A percentile compares a stretch with the other conserved stretches of the same genome.
These are phyloP conservation scores for Porites cylindrica DNA, from an alignment of 92 coral and sea anemone species.

Conservation along the genomic window DNA sequence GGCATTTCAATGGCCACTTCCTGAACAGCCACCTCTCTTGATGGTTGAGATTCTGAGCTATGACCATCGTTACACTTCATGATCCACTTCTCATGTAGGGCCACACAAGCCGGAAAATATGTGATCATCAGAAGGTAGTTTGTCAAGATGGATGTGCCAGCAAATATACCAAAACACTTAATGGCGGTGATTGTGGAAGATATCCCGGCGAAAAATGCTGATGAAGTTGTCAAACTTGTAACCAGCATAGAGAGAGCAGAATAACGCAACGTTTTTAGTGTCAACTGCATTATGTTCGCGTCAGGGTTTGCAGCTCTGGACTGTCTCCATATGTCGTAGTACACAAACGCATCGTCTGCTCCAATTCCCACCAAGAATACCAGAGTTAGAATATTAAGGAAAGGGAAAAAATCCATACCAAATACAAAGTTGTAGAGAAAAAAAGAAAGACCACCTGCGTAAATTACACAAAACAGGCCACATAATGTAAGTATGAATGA, in stretches of 20 bases:
- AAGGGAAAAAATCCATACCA: constrained; percentile 87
- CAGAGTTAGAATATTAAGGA: constrained; percentile 83
- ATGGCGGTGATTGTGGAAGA: constrained; percentile 89
- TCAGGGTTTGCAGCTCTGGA: constrained; percentile 73
- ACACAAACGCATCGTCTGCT: constrained; percentile 97
- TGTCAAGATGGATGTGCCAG: constrained; percentile 87
- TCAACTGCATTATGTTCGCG: constrained; percentile 72
- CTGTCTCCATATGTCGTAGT: constrained; percentile 95
- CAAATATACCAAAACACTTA: constrained; percentile 90
- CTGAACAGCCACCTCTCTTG: background rate
- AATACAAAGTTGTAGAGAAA: constrained; percentile 88
- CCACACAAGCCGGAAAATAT: constrained; percentile 89
- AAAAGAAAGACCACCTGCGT: constrained; percentile 83
- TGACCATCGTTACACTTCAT: constrained; percentile 61
- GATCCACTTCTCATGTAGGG: constrained; percentile 85
- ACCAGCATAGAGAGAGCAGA: constrained; percentile 97
- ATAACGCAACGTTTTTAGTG: constrained; percentile 83
- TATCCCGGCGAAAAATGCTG: constrained; percentile 93
- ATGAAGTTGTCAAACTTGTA: constrained; percentile 96
- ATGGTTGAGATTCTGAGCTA: background rate
- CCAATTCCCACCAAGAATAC: constrained; percentile 97
- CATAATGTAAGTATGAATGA: constrained; percentile 81
- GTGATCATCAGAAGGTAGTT: constrained; percentile 93
- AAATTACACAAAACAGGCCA: constrained; percentile 76
- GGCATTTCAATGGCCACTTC: background rate